A percentile compares a stretch with the other conserved stretches of the same genome.
Evolutionary conservation across 2,797 vertebrate species (phyloP).

Genomic region (Bovichtus diacanthus): DNA sequence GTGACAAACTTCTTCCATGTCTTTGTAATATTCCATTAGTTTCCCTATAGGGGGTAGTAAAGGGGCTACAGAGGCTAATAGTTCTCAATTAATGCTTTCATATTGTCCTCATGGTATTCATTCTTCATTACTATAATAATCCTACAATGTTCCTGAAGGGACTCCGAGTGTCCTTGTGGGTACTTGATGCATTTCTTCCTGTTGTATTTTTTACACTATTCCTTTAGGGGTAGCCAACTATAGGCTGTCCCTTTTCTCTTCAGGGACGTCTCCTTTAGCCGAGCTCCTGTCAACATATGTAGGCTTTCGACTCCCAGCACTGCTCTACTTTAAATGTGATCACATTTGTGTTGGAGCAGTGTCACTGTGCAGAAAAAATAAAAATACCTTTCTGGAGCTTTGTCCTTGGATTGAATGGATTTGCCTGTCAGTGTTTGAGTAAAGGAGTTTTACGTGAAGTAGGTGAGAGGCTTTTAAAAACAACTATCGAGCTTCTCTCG

Average conservation of each 20-base stretch:
- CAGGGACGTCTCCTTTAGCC: background rate
- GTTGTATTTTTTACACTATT: background rate
- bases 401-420: background rate
- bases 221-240: background rate
- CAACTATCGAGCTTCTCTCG: background rate
- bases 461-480: conserved; percentile 27
- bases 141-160: background rate
- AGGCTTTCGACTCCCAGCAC: background rate
- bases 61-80: background rate
- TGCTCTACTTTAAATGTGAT: conserved; percentile 14
- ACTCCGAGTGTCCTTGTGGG: background rate
- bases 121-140: background rate
- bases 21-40: background rate
- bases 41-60: background rate
- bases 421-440: conserved; percentile 22
- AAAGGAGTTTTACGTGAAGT: conserved; percentile 7
- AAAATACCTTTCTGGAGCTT: background rate
- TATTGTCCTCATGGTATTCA: background rate
- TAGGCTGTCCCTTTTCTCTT: background rate
- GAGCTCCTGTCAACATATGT: background rate
- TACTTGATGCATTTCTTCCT: background rate
- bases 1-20: conserved; percentile 25
- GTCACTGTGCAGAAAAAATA: background rate
- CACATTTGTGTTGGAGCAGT: background rate
- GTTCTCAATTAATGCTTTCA: conserved; percentile 23